Evolutionary conservation across 1,140 invertebrate genomes (phyloP), one percentile per base, ranked within the genome.

Genomic region (Ips nitidus): DNA sequence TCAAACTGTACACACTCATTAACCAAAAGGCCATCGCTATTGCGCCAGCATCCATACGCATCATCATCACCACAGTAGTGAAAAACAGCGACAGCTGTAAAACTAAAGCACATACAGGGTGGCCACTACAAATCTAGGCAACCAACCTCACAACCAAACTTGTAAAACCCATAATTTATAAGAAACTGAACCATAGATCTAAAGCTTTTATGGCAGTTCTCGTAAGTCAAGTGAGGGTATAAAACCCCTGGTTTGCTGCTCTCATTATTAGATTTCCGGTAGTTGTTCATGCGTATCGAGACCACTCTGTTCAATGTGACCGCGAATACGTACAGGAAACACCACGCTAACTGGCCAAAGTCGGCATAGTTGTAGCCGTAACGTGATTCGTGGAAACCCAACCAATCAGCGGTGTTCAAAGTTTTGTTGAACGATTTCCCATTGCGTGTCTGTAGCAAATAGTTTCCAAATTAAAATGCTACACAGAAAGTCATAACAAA

Each of bases 101-200:
- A 22, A 22, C 36, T 8, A 39, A 41, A 40, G 5, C 56, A 57
- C 5, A 6, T 47, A n/a, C 5, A 47, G 22, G 22, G 22, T 22
- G 22, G 22, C 22, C 22, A 22, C 45, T 47, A 6, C 5, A 47
- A 47, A 47, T 47, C 45, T 59, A 41, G 41, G 2, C 37, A 22
- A 55, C 52, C 53, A 65, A 70, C 69, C 50, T 70, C 69, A 52
- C 40, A 40, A 4, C 69, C 69, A 22, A 70, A 70, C 22, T 60
- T 58, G 45, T 65, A 66, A 38, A 65, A 70, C 41, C 61, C 61
- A 61, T 59, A 70, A 66, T 70, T 66, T 4, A 41, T 56, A 4
- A 65, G 43, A 66, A 52, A 70, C 40, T 66, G 58, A 3, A 70
- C 6, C 45, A 70, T 59, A 36, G 3, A 60, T 1, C 4, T 40